phyloP scores from a whole-genome alignment of 2,888 invertebrate genomes.

The Bursaphelenchus okinawaensis region DNA sequence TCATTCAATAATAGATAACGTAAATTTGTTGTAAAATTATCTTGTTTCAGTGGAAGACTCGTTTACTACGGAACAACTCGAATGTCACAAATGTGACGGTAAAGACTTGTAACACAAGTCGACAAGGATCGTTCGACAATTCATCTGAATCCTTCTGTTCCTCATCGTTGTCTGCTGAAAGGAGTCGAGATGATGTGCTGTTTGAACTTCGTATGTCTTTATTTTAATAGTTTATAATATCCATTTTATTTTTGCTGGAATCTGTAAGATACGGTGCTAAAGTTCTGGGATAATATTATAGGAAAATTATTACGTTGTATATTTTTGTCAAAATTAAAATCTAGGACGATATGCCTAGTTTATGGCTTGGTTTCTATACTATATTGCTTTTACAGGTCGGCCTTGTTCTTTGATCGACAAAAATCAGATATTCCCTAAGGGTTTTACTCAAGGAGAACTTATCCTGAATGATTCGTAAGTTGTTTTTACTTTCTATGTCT shows the following conservation, averaged over 20 bases:
- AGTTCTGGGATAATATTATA: too few species aligned
- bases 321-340: too few species aligned
- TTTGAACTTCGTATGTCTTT: background rate
- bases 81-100: background rate
- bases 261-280: too few species aligned
- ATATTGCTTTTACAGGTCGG: slow-evolving; percentile 38
- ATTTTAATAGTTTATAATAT: too few species aligned
- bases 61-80: background rate
- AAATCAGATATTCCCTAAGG: slow-evolving; percentile 39
- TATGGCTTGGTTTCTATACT: too few species aligned
- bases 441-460: slow-evolving; percentile 38
- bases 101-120: background rate
- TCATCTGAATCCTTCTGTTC: background rate
- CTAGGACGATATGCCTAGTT: too few species aligned
- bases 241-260: too few species aligned
- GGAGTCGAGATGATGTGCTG: background rate
- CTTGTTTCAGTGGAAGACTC: background rate
- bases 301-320: too few species aligned
- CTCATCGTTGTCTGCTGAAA: background rate
- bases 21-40: too few species aligned
- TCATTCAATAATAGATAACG: too few species aligned
- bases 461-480: slow-evolving; percentile 37
- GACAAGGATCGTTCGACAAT: background rate
- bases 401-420: slow-evolving; percentile 49
- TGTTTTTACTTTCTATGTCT: too few species aligned